These are phyloP conservation scores for Neolamprologus caudopunctatus DNA, from an alignment of 2,113 vertebrate genomes.

Conservation along the genomic window DNA sequence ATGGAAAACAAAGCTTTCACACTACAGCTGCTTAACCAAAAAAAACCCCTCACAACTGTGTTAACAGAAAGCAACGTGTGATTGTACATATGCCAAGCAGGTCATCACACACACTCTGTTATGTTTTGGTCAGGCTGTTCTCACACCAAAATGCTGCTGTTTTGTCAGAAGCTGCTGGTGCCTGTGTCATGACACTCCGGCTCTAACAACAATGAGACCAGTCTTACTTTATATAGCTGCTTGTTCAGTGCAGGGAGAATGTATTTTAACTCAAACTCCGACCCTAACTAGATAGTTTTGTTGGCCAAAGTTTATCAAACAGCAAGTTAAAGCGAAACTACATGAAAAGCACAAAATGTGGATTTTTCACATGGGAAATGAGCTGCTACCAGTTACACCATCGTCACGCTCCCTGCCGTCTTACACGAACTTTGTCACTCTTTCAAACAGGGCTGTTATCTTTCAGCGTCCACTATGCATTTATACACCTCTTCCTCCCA, in stretches of 20 bases:
- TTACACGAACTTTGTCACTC: neutral
- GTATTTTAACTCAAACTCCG: neutral
- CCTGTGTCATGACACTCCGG: neutral
- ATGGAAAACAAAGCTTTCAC: constrained; percentile 22
- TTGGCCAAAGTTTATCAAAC: neutral
- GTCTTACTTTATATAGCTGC: neutral
- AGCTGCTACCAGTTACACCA: neutral
- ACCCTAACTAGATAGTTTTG: neutral
- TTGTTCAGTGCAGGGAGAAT: neutral
- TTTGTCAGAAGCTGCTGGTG: neutral
- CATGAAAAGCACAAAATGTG: neutral
- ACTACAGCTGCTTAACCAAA: constrained; percentile 16
- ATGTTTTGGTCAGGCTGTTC: neutral
- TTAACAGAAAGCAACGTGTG: neutral
- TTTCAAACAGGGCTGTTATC: neutral
- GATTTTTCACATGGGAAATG: neutral
- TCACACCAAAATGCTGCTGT: neutral
- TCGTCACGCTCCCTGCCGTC: neutral
- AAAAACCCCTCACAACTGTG: neutral
- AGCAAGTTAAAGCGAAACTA: neutral
- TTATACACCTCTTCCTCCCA: neutral
- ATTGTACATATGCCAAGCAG: neutral
- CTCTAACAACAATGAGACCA: neutral
- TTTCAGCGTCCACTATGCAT: neutral
- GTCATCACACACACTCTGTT: neutral